These are phyloP conservation scores for Thunnus albacares DNA, from an alignment of 2,797 vertebrate genomes.

Conservation along the genomic window DNA sequence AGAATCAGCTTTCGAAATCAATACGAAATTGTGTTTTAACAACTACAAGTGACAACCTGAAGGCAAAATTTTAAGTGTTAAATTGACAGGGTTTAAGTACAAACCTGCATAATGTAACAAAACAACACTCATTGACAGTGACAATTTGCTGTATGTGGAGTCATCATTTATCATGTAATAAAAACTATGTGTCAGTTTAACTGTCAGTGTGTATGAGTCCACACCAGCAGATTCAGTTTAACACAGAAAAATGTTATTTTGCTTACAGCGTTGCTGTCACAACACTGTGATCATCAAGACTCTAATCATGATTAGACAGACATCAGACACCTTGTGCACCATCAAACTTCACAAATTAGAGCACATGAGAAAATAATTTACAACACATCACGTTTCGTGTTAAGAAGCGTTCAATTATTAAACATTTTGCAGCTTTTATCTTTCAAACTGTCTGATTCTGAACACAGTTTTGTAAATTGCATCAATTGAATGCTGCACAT, in stretches of 20 bases:
- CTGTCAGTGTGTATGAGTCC: background rate
- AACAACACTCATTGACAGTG: background rate
- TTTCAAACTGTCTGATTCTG: slow-evolving; percentile 3
- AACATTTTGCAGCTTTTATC: slow-evolving; percentile 11
- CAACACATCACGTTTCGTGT: background rate
- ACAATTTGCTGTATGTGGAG: background rate
- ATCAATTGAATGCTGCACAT: background rate
- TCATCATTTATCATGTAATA: no score
- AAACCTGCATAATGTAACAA: background rate
- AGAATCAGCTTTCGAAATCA: background rate
- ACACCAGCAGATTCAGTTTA: background rate
- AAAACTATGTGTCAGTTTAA: background rate
- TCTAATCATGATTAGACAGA: slow-evolving; percentile 1
- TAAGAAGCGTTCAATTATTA: background rate
- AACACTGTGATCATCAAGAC: slow-evolving; percentile 6
- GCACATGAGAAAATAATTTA: background rate
- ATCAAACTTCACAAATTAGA: background rate
- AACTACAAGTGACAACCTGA: background rate
- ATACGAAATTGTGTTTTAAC: background rate
- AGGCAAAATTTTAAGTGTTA: background rate
- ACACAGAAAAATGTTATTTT: slow-evolving; percentile 12
- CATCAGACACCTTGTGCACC: background rate
- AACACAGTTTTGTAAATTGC: slow-evolving; percentile 27
- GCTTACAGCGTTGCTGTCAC: slow-evolving; percentile 9
- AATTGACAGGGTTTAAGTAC: no score